Conservation (phyloP, 2,113 vertebrate genomes). For the Ceyx melanurus region DNA sequence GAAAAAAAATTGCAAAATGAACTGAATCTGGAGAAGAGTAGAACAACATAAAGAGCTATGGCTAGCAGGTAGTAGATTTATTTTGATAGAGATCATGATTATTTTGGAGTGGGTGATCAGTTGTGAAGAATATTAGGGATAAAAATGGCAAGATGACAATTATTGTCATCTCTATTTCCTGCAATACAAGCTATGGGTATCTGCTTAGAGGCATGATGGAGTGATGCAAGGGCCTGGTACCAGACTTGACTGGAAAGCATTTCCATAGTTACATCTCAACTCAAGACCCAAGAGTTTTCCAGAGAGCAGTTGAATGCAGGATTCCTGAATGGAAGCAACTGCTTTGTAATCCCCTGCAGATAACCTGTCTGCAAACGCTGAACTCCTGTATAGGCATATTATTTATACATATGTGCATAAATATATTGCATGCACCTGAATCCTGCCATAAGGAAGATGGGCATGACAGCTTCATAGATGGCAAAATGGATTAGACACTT, state of each 20-base stretch:
- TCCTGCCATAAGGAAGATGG: neutral
- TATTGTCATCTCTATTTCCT: neutral
- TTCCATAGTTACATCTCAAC: neutral
- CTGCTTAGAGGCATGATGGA: neutral
- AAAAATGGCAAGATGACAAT: neutral
- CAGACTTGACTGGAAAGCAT: neutral
- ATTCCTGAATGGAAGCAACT: neutral
- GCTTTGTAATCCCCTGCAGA: neutral
- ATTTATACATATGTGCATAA: accelerated
- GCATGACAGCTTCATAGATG: neutral
- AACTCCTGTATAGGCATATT: neutral
- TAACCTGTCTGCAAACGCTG: neutral
- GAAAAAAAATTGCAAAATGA: neutral
- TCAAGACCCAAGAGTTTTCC: neutral
- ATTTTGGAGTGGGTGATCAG: neutral
- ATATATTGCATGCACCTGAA: neutral
- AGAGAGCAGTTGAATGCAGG: neutral
- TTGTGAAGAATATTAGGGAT: neutral
- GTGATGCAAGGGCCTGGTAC: neutral
- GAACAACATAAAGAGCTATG: neutral
- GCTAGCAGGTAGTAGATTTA: neutral
- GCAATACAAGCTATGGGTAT: neutral
- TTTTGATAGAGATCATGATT: neutral
- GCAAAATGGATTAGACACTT: accelerated
- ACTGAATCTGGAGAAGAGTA: neutral